Percentiles rank a stretch among this genome's conserved stretches.
phyloP scores from a whole-genome alignment of 2,797 vertebrate genomes.

The Argentina silus region DNA sequence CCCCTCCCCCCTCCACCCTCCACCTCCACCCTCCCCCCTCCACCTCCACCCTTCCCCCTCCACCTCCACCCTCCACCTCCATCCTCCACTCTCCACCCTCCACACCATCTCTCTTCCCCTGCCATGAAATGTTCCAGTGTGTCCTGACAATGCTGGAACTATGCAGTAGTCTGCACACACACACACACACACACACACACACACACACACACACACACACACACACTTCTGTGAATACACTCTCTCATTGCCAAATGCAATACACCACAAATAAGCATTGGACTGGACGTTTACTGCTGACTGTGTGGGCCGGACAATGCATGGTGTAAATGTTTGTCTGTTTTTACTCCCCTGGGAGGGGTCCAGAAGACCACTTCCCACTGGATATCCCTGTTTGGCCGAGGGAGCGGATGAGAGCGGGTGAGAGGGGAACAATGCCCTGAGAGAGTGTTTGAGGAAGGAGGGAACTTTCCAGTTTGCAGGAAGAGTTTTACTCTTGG shows the following conservation, averaged over 20 bases:
- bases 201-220: too few relatives aligned
- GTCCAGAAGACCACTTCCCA: constrained; percentile 58
- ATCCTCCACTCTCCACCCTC: too few relatives aligned
- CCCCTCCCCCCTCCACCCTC: too few relatives aligned
- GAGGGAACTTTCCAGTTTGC: constrained; percentile 15
- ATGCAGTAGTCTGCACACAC: background rate
- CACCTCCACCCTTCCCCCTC: too few relatives aligned
- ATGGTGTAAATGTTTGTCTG: constrained; percentile 25
- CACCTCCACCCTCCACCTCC: too few relatives aligned
- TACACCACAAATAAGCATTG: constrained; percentile 34
- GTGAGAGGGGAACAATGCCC: constrained; percentile 51
- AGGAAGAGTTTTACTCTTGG: background rate
- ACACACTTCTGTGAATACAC: too few relatives aligned
- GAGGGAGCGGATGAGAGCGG: constrained; percentile 26
- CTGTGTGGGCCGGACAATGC: constrained; percentile 54
- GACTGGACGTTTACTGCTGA: constrained; percentile 57
- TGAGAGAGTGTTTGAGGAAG: constrained; percentile 22
- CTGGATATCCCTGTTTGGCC: constrained; percentile 74
- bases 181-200: too few relatives aligned
- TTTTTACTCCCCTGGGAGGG: constrained; percentile 11
- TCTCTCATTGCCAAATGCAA: constrained; percentile 40
- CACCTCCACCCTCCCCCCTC: too few relatives aligned
- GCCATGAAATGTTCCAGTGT: too few relatives aligned
- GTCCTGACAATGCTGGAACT: too few relatives aligned
- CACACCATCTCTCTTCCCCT: too few relatives aligned